Conservation (phyloP, 1,140 invertebrate species). For the Drosophila guanche region DNA sequence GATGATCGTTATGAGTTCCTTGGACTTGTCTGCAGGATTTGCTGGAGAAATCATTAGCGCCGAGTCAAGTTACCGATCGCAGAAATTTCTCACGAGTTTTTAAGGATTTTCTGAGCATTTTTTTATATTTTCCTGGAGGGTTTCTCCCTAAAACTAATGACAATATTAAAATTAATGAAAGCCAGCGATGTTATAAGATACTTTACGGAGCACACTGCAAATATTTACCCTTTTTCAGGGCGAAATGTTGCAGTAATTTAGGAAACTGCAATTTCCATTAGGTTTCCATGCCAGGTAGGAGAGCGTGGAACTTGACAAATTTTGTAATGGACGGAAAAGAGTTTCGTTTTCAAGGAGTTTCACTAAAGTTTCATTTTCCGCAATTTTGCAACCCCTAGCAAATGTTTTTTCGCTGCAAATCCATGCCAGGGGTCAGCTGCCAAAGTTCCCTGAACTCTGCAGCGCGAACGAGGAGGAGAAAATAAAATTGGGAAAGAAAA, state of each 20-base stretch:
- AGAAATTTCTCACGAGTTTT: conserved; percentile 62
- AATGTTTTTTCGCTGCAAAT: conserved; percentile 35
- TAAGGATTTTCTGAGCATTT: conserved; percentile 9
- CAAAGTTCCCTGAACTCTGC: conserved; percentile 62
- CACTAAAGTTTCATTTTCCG: conserved; percentile 31
- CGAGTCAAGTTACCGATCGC: conserved; percentile 63
- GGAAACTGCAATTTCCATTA: conserved; percentile 6
- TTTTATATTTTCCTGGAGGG: conserved; percentile 32
- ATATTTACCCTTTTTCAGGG: conserved; percentile 69
- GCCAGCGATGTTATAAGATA: conserved; percentile 52
- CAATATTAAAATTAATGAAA: conserved; percentile 79
- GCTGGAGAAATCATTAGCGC: conserved; percentile 55
- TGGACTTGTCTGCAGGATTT: conserved; percentile 37
- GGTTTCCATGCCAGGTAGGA: conserved; percentile 17
- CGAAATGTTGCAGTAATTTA: conserved; percentile 56
- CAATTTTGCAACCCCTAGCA: conserved; percentile 53
- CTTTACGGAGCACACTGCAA: conserved; percentile 46
- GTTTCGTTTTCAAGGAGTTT: conserved; percentile 39
- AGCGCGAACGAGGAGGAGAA: conserved; percentile 37
- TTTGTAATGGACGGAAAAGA: conserved; percentile 41
- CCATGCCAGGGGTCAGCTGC: conserved; percentile 51
- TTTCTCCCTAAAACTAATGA: conserved; percentile 60
- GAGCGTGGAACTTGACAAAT: conserved; percentile 19
- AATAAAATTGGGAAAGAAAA: conserved; percentile 26
- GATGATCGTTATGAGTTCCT: conserved; percentile 65